Evolutionary conservation across 2,797 vertebrate species (phyloP).

Genomic region (Darevskia mixta): DNA sequence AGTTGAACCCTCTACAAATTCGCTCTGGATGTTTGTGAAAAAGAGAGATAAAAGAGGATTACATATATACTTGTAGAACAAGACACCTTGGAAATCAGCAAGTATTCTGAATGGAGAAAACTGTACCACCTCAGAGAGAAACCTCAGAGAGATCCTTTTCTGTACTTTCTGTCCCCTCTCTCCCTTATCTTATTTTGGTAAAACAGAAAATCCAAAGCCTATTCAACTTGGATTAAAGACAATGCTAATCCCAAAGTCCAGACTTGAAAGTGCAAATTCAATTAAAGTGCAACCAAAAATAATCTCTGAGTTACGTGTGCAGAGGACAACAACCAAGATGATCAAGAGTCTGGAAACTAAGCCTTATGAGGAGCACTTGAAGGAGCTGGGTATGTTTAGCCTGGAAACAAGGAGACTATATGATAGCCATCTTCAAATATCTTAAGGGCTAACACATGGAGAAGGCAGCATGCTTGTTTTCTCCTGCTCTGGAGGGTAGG

Average conservation of each 20-base stretch:
- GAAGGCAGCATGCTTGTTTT: too few relatives aligned
- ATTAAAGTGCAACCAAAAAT: slow-evolving; percentile 66
- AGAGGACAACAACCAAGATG: too few relatives aligned
- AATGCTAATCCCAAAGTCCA: slow-evolving; percentile 63
- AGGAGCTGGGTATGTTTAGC: too few relatives aligned
- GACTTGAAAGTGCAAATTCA: slow-evolving; percentile 66
- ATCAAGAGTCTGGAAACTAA: too few relatives aligned
- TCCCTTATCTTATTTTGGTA: slow-evolving; percentile 65
- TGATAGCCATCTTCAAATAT: too few relatives aligned
- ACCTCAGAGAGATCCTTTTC: rapidly evolving
- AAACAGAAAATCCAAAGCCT: slow-evolving; percentile 44
- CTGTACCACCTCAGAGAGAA: rapidly evolving
- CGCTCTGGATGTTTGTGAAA: not conserved
- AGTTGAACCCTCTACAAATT: not conserved
- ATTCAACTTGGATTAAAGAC: slow-evolving; percentile 61
- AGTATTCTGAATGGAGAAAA: slow-evolving; percentile 1
- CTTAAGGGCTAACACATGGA: too few relatives aligned
- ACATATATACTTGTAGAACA: not conserved
- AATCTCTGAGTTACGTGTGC: slow-evolving; percentile 62
- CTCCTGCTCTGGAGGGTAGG: too few relatives aligned
- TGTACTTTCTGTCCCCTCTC: slow-evolving; percentile 48
- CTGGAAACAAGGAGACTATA: too few relatives aligned
- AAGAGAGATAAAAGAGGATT: not conserved
- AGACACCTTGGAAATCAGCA: not conserved
- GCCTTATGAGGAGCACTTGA: too few relatives aligned